Evolutionary conservation across 2,888 invertebrate species (phyloP).

Genomic region (Catocala fraxini): DNA sequence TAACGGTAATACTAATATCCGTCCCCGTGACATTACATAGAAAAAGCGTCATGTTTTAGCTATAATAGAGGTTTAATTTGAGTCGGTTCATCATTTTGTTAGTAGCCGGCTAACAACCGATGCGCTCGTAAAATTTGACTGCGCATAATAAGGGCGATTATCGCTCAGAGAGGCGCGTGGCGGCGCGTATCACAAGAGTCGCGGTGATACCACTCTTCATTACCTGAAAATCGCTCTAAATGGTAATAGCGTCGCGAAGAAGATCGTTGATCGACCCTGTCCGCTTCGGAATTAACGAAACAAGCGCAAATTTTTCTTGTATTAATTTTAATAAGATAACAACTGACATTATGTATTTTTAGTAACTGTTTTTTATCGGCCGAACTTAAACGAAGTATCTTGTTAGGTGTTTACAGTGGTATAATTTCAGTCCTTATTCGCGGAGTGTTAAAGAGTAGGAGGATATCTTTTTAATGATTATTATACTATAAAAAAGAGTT

Average conservation of each 20-base stretch:
- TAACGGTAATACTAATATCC: conserved; percentile 68
- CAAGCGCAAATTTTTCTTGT: conserved; percentile 74
- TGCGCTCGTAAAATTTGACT: conserved; percentile 86
- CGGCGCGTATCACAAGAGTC: conserved; percentile 67
- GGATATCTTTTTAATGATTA: conserved; percentile 44
- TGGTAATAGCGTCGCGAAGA: conserved; percentile 74
- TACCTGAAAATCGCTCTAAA: conserved; percentile 84
- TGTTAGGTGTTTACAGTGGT: conserved; percentile 54
- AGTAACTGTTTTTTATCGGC: conserved; percentile 68
- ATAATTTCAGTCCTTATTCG: conserved; percentile 58
- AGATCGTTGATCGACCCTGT: conserved; percentile 64
- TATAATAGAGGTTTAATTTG: conserved; percentile 77
- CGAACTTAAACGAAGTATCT: conserved; percentile 63
- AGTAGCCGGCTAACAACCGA: conserved; percentile 78
- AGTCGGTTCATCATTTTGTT: conserved; percentile 78
- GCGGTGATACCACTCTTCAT: conserved; percentile 77
- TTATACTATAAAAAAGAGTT: conserved; percentile 52
- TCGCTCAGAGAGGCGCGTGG: conserved; percentile 71
- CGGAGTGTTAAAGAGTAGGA: conserved; percentile 25
- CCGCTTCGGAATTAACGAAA: conserved; percentile 74
- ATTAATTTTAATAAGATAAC: conserved; percentile 79
- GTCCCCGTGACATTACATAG: conserved; percentile 69
- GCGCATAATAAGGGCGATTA: conserved; percentile 84
- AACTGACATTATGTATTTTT: conserved; percentile 70
- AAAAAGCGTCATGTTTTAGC: conserved; percentile 67